Conservation (phyloP, 2,888 invertebrate species). For the Nebria brevicollis region DNA sequence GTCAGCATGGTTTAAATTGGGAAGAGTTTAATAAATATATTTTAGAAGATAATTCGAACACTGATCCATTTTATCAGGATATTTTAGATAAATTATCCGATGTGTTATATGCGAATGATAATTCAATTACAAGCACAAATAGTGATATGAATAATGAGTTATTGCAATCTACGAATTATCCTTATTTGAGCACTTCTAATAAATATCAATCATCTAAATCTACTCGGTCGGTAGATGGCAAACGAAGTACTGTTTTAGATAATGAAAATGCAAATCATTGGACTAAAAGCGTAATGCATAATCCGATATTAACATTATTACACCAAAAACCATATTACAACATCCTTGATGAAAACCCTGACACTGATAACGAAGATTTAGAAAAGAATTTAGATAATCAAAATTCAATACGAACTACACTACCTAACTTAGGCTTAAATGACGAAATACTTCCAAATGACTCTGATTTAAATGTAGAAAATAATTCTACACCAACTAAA, state of each 20-base stretch:
- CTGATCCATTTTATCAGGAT: background rate
- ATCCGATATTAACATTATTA: background rate
- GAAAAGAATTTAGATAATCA: background rate
- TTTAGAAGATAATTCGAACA: background rate
- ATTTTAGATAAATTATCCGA: background rate
- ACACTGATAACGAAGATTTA: background rate
- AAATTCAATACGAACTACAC: background rate
- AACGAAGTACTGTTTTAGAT: background rate
- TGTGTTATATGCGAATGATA: background rate
- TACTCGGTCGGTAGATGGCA: background rate
- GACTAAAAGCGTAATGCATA: background rate
- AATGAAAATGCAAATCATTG: background rate
- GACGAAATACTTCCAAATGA: background rate
- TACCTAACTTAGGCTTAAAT: background rate
- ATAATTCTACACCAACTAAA: background rate
- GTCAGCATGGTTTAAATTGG: background rate
- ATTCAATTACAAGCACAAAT: background rate
- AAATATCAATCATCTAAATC: background rate
- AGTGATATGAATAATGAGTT: background rate
- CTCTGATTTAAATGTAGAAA: background rate
- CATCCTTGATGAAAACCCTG: background rate
- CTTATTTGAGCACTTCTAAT: background rate
- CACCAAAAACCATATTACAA: background rate
- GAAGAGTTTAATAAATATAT: background rate
- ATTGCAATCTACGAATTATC: background rate